These are phyloP conservation scores for Potamarius usumacintae DNA, from an alignment of 2,113 vertebrate genomes.

Conservation along the genomic window DNA sequence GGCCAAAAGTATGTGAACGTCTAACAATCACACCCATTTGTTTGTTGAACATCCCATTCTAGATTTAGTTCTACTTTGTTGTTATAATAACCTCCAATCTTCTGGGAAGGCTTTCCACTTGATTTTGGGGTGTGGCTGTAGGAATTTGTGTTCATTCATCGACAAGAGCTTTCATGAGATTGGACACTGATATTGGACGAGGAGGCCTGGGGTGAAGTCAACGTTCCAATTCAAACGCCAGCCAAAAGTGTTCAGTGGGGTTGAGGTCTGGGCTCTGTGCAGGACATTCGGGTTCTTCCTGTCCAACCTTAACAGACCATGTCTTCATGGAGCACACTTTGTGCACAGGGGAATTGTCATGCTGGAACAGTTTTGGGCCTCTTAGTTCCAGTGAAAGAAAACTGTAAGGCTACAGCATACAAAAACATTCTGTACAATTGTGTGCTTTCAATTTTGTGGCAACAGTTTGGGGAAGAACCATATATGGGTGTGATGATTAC, in stretches of 20 bases:
- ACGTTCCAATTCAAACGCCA: neutral
- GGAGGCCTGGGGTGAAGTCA: neutral
- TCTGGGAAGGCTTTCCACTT: neutral
- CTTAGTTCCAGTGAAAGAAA: neutral
- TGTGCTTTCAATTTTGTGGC: neutral
- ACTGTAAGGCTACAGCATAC: neutral
- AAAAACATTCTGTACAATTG: neutral
- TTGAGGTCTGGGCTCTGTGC: neutral
- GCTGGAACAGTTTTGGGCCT: neutral
- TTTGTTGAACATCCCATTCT: neutral
- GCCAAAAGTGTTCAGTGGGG: neutral
- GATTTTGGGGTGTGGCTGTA: neutral
- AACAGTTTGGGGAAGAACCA: neutral
- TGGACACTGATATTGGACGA: neutral
- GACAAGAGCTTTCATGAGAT: neutral
- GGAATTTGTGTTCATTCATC: neutral
- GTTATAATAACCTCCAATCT: neutral
- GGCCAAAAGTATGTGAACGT: neutral
- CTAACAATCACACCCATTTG: neutral
- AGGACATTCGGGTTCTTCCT: neutral
- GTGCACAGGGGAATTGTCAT: neutral
- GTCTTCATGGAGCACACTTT: neutral
- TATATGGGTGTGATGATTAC: neutral
- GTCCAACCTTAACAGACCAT: neutral
- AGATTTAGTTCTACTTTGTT: neutral